Evolutionary conservation across 2,113 vertebrate genomes (phyloP).

Genomic region (Neogale vison): DNA sequence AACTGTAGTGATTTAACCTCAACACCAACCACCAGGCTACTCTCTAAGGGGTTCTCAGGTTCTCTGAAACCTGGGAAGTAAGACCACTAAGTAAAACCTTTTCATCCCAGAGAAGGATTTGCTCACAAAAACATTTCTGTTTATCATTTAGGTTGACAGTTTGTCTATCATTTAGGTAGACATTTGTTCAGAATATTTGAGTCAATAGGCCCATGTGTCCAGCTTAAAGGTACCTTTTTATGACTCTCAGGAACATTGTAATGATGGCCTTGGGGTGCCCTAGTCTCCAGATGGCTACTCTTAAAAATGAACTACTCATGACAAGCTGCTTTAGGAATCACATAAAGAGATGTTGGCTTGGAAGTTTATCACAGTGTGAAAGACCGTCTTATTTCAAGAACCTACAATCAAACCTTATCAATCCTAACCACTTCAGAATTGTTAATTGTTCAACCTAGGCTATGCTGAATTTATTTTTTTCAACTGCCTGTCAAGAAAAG

Average conservation of each 20-base stretch:
- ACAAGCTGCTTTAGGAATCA: not conserved
- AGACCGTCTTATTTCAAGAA: constrained; percentile 59
- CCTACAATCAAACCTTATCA: constrained; percentile 58
- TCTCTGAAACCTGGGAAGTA: constrained; percentile 26
- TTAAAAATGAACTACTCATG: constrained; percentile 39
- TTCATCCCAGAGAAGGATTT: constrained; percentile 30
- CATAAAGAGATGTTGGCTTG: constrained; percentile 14
- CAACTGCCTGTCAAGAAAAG: constrained; percentile 53
- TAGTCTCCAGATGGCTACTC: constrained; percentile 48
- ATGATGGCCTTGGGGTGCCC: constrained; percentile 31
- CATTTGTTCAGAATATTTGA: constrained; percentile 46
- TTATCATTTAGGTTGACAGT: constrained; percentile 54
- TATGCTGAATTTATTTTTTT: constrained; percentile 48
- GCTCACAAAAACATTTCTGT: constrained; percentile 34
- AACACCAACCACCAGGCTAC: not conserved
- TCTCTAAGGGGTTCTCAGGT: not conserved
- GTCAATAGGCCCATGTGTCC: constrained; percentile 30
- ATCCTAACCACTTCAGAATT: constrained; percentile 37
- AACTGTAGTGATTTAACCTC: constrained; percentile 15
- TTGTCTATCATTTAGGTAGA: constrained; percentile 41
- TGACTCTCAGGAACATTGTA: constrained; percentile 27
- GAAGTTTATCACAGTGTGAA: constrained; percentile 58
- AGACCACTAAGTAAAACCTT: constrained; percentile 6
- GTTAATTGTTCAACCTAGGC: constrained; percentile 53
- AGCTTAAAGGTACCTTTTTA: constrained; percentile 48